Percentiles rank a stretch among this genome's conserved stretches.
These are phyloP conservation scores for Eilema griseolum DNA, from an alignment of 2,888 invertebrate genomes.

Conservation along the genomic window DNA sequence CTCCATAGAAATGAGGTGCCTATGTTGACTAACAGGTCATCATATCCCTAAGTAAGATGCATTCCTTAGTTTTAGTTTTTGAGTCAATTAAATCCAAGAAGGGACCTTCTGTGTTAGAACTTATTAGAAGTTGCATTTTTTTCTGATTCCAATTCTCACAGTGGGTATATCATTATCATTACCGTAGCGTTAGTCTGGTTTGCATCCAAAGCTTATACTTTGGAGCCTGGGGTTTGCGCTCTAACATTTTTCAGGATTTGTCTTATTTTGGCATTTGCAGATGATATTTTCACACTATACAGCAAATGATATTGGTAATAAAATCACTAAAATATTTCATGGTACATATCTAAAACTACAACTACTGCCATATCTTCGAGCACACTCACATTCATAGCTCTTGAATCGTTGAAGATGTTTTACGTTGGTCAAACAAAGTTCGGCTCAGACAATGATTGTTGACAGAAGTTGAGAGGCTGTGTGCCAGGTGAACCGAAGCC, in stretches of 20 bases:
- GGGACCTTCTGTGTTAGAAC: not conserved
- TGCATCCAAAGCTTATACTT: not conserved
- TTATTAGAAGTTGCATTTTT: not conserved
- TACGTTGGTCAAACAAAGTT: slow-evolving; percentile 54
- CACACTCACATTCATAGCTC: slow-evolving; percentile 27
- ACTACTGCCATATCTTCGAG: slow-evolving; percentile 32
- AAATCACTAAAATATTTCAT: not conserved
- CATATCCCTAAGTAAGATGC: not conserved
- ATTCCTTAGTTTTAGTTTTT: not conserved
- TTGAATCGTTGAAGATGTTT: slow-evolving; percentile 44
- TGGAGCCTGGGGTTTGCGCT: too few relatives aligned
- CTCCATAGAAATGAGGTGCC: not conserved
- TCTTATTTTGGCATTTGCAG: not conserved
- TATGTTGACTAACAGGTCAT: not conserved
- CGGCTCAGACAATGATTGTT: slow-evolving; percentile 54
- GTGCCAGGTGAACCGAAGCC: slow-evolving; percentile 46
- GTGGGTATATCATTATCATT: not conserved
- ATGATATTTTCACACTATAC: not conserved
- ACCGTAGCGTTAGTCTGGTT: not conserved
- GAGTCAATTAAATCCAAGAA: not conserved
- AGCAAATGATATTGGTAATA: not conserved
- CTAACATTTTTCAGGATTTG: not conserved
- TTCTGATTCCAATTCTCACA: too few relatives aligned
- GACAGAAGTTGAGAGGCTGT: slow-evolving; percentile 55
- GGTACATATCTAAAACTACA: not conserved